These are phyloP conservation scores for Odontothrips loti DNA, from an alignment of 2,888 invertebrate species.

Conservation along the genomic window DNA sequence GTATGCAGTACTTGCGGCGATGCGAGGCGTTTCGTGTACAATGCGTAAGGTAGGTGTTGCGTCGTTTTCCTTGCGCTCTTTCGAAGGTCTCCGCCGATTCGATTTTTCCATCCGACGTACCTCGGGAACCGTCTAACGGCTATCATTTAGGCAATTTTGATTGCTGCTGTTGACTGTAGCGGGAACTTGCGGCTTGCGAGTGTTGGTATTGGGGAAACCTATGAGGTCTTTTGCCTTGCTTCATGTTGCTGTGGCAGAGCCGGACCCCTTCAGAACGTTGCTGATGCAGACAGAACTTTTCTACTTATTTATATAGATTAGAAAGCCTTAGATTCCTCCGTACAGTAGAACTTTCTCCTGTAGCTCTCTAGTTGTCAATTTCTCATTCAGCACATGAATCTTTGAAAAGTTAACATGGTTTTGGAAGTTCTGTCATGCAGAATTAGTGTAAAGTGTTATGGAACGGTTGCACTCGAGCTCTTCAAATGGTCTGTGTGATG, in stretches of 20 bases:
- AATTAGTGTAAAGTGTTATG: not conserved
- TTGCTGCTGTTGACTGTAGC: too few species aligned
- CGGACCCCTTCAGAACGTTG: not conserved
- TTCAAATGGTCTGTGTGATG: not conserved
- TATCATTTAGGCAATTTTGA: too few species aligned
- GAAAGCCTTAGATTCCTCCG: too few species aligned
- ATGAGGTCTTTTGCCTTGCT: not conserved
- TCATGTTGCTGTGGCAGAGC: not conserved
- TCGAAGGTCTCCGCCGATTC: not conserved
- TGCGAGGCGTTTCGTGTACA: not conserved
- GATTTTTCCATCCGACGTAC: not conserved
- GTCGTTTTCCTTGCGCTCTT: not conserved
- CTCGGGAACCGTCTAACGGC: too few species aligned
- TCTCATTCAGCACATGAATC: not conserved
- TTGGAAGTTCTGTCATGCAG: not conserved
- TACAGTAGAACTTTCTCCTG: not conserved
- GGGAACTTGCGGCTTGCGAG: not conserved
- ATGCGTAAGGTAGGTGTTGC: constrained; percentile 26
- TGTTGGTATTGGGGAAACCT: not conserved
- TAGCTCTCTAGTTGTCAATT: not conserved
- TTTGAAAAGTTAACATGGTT: not conserved
- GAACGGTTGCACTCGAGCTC: not conserved
- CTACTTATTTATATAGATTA: not conserved
- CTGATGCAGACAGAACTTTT: not conserved
- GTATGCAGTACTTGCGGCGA: not conserved